Evolutionary conservation across 2,797 vertebrate species (phyloP), one percentile per base, ranked within the genome.

Genomic region (Parambassis ranga): DNA sequence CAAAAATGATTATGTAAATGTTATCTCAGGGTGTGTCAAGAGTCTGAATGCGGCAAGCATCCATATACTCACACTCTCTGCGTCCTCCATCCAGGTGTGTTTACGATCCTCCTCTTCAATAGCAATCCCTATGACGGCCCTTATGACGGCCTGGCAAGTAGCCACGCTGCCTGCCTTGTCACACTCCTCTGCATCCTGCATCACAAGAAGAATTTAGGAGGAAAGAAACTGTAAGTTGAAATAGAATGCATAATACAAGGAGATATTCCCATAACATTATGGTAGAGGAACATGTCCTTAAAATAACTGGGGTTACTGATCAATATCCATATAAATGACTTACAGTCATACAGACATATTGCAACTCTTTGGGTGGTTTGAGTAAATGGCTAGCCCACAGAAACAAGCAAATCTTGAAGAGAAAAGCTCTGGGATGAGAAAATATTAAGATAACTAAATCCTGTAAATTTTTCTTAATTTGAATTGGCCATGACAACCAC

Each of bases 81-180:
- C 91, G 5, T 99, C 98, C 72, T 99, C 98, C 98, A 99, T 99
- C 98, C 98, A 99, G 26, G 98, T 98, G 77, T 99, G 97, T 58
- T 99, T 99, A 66, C 95, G 90, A 72, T 99, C 98, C 55, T 99
- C 98, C 10, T 99, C 97, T 71, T 99, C 97, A 0, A 99, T 98
- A 53, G 96, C 97, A 3, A 98, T 99, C 5, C 97, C 98, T 2
- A 98, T 98, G 65, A 99, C 97, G 0, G 96, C 97, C 47, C 96
- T 88, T 84, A 99, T 97, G 68, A 98, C 93, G 0, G 98, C 96
- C 88, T 99, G 98, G 81, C 98, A 99, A 0, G 97, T 99, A 43
- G 94, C 96, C 80, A 99, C 98, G 0, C 98, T 99, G 52, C 96
- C 95, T 1, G 98, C 97, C 90, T 97, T 98, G 79, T 99, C 98